Conservation (phyloP, 1,140 invertebrate species). For the Phthorimaea operculella region DNA sequence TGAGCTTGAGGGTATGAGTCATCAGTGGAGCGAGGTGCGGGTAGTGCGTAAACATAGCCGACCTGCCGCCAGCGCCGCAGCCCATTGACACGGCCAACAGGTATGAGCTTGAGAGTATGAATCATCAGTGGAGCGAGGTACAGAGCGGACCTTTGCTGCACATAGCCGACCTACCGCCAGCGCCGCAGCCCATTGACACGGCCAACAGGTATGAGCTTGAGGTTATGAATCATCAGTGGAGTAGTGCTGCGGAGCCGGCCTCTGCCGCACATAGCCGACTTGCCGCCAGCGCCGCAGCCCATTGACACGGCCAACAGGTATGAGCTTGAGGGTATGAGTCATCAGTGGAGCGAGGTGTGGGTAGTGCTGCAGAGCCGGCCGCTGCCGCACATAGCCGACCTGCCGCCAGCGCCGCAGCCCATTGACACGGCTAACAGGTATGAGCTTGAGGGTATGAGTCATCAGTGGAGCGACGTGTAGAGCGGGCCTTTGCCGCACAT, state of each 20-base stretch:
- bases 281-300: constrained; percentile 64
- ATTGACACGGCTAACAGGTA: constrained; percentile 61
- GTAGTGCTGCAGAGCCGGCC: constrained; percentile 85
- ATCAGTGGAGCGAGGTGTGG: background rate
- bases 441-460: too few species aligned
- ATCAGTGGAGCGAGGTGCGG: too few species aligned
- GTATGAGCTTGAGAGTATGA: too few species aligned
- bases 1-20: too few species aligned
- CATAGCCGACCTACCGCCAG: constrained; percentile 58
- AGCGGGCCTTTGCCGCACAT: constrained; percentile 91
- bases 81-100: constrained; percentile 60
- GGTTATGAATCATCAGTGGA: too few species aligned
- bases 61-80: constrained; percentile 53
- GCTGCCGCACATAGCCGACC: constrained; percentile 87
- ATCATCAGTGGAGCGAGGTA: too few species aligned
- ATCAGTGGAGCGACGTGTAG: constrained; percentile 64
- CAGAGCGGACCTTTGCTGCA: too few species aligned
- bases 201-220: constrained; percentile 62
- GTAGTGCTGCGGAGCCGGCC: constrained; percentile 91
- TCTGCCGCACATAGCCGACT: constrained; percentile 87
- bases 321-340: too few species aligned
- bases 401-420: constrained; percentile 64
- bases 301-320: constrained; percentile 61
- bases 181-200: constrained; percentile 58
- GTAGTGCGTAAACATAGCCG: constrained; percentile 20